Conservation (phyloP, 1,140 invertebrate species). For the Tetramorium simillimum region DNA sequence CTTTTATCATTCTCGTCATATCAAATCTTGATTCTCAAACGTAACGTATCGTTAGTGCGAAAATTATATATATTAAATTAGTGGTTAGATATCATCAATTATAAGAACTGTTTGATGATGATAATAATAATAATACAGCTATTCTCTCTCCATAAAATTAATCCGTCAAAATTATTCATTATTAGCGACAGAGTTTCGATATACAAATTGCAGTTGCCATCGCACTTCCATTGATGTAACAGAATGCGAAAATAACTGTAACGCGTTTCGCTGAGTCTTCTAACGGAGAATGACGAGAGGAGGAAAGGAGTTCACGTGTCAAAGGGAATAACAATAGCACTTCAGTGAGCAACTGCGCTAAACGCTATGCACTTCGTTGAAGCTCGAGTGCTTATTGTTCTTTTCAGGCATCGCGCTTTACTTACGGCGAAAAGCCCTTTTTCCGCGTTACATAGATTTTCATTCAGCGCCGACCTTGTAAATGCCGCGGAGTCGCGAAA, state of each 20-base stretch:
- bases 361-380: constrained; percentile 68
- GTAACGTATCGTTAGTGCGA: not conserved
- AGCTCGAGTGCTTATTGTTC: constrained; percentile 72
- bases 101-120: not conserved
- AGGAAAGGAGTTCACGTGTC: constrained; percentile 36
- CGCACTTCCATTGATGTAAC: not conserved
- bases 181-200: not conserved
- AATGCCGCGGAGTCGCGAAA: constrained; percentile 32
- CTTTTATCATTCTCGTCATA: constrained; percentile 1
- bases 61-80: not conserved
- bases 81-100: not conserved
- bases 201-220: not conserved
- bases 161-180: not conserved
- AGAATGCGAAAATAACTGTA: constrained; percentile 12
- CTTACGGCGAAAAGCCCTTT: constrained; percentile 48
- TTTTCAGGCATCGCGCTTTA: constrained; percentile 65
- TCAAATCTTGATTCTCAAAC: not conserved
- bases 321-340: constrained; percentile 69
- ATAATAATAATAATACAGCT: not conserved
- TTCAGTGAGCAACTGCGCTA: constrained; percentile 57
- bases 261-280: constrained; percentile 21
- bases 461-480: constrained; percentile 47
- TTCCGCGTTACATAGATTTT: constrained; percentile 49
- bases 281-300: not conserved
- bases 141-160: not conserved